A percentile compares a stretch with the other conserved stretches of the same genome.
phyloP scores from a whole-genome alignment of 2,797 vertebrate genomes.

The Pipistrellus pygmaeus region DNA sequence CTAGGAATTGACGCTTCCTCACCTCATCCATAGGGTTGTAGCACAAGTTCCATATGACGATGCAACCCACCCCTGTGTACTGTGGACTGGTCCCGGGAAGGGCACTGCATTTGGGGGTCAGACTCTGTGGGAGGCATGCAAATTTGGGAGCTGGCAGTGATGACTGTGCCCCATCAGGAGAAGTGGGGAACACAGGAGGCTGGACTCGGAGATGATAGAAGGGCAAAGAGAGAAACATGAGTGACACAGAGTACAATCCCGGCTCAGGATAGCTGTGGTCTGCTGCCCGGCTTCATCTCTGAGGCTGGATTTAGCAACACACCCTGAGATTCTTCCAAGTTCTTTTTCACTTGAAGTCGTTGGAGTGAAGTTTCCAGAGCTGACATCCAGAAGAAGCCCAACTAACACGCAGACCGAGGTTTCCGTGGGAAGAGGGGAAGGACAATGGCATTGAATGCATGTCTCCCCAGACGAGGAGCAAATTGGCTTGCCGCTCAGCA shows the following conservation, averaged over 20 bases:
- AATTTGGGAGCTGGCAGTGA: background rate
- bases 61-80: too few relatives aligned
- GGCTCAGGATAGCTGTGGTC: background rate
- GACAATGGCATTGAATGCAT: background rate
- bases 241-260: too few relatives aligned
- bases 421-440: background rate
- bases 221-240: background rate
- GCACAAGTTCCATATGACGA: background rate
- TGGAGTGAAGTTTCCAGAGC: background rate
- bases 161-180: background rate
- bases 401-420: background rate
- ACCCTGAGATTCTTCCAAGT: background rate
- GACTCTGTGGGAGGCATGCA: background rate
- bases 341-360: background rate
- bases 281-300: background rate
- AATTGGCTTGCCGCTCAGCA: background rate
- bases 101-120: background rate
- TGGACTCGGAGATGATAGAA: background rate
- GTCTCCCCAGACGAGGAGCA: background rate
- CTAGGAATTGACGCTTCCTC: background rate
- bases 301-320: background rate
- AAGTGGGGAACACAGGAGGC: background rate
- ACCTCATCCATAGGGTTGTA: background rate
- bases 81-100: background rate
- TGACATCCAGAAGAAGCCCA: background rate